Conservation (phyloP, 2,888 invertebrate genomes). For the Vanessa cardui region DNA sequence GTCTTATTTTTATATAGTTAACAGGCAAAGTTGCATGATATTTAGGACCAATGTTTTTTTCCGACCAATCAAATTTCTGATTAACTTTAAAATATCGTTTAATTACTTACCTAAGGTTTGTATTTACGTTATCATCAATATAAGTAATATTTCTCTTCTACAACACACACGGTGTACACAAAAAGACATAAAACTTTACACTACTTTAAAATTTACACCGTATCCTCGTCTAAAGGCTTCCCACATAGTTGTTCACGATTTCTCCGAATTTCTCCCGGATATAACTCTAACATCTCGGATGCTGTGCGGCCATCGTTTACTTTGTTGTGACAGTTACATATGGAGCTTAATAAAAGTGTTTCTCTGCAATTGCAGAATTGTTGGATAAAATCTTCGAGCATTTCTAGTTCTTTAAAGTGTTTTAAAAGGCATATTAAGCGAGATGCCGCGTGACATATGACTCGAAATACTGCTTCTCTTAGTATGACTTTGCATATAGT, state of each 20-base stretch:
- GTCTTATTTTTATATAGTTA: too few species aligned
- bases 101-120: neutral
- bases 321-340: constrained; percentile 53
- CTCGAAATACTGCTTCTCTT: neutral
- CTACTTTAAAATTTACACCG: constrained; percentile 15
- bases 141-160: neutral
- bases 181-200: constrained; percentile 15
- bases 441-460: constrained; percentile 1
- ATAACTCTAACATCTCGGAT: constrained; percentile 45
- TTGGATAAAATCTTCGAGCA: constrained; percentile 24
- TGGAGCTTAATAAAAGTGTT: constrained; percentile 59
- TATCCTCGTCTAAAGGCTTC: constrained; percentile 25
- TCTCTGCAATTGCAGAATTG: constrained; percentile 38
- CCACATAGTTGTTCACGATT: constrained; percentile 48
- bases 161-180: neutral
- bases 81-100: too few species aligned
- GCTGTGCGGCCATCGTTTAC: constrained; percentile 54
- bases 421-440: constrained; percentile 21
- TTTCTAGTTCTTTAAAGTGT: constrained; percentile 23
- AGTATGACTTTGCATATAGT: too few species aligned
- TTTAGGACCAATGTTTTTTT: too few species aligned
- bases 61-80: too few species aligned
- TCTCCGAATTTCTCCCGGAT: constrained; percentile 60
- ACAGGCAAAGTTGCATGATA: too few species aligned
- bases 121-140: neutral